Evolutionary conservation across 1,140 invertebrate genomes (phyloP).

Genomic region (Euwallacea fornicatus): DNA sequence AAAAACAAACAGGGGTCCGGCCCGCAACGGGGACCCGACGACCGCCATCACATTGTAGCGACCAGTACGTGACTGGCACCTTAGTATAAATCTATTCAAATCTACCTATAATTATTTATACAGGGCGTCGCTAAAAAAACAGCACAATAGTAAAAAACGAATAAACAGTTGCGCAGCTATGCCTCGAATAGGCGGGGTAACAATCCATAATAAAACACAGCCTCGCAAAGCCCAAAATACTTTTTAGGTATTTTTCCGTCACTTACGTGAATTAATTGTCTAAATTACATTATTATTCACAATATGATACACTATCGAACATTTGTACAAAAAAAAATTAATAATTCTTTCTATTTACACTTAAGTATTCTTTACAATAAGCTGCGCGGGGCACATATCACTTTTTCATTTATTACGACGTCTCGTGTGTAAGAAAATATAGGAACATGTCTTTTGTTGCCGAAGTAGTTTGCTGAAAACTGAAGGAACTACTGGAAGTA

Average conservation of each 20-base stretch:
- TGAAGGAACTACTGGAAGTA: too few relatives aligned
- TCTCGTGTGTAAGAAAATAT: too few relatives aligned
- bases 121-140: conserved; percentile 44
- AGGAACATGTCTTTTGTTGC: too few relatives aligned
- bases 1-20: conserved; percentile 46
- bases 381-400: conserved; percentile 34
- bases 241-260: conserved; percentile 49
- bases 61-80: conserved; percentile 46
- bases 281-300: conserved; percentile 49
- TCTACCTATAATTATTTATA: conserved; percentile 38
- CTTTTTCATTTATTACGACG: conserved; percentile 6
- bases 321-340: conserved; percentile 47
- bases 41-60: conserved; percentile 52
- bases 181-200: conserved; percentile 46
- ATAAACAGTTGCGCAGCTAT: conserved; percentile 49
- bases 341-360: conserved; percentile 26
- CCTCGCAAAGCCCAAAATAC: conserved; percentile 53
- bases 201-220: conserved; percentile 54
- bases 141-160: conserved; percentile 46
- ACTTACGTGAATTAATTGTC: conserved; percentile 40
- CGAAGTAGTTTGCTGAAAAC: too few relatives aligned
- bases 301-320: conserved; percentile 48
- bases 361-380: conserved; percentile 35
- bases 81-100: conserved; percentile 36
- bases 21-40: conserved; percentile 12